Percentiles rank a stretch among this genome's conserved stretches.
These are phyloP conservation scores for Lagopus leucura DNA, from an alignment of 2,113 vertebrate genomes.

Conservation along the genomic window DNA sequence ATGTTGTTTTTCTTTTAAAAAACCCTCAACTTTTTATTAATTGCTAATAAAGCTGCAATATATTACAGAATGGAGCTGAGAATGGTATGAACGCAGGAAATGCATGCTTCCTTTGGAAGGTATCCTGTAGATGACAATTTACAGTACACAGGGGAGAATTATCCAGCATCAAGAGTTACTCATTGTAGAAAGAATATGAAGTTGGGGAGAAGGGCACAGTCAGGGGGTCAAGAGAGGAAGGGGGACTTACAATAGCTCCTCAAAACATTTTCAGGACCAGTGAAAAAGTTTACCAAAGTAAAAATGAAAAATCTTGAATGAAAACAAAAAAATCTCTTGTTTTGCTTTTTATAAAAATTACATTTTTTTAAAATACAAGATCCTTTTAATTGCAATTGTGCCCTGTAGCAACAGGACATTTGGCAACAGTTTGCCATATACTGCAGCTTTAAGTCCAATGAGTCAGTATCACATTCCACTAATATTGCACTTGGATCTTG, in stretches of 20 bases:
- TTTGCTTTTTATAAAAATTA: slow-evolving; percentile 85
- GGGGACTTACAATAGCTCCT: slow-evolving; percentile 81
- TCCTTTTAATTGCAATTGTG: slow-evolving; percentile 81
- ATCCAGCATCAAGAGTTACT: slow-evolving; percentile 77
- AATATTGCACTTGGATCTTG: slow-evolving; percentile 88
- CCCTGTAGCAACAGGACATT: slow-evolving; percentile 81
- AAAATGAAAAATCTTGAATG: slow-evolving; percentile 87
- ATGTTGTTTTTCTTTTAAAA: slow-evolving; percentile 66
- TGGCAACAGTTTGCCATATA: slow-evolving; percentile 80
- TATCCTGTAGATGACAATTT: slow-evolving; percentile 67
- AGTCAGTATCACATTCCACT: slow-evolving; percentile 86
- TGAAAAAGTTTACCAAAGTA: slow-evolving; percentile 86
- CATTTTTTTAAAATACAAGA: slow-evolving; percentile 87
- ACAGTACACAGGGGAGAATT: slow-evolving; percentile 71
- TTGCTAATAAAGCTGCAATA: slow-evolving; percentile 73
- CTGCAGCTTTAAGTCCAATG: slow-evolving; percentile 82
- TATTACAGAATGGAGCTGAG: slow-evolving; percentile 71
- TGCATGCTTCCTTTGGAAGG: slow-evolving; percentile 75
- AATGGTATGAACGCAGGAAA: slow-evolving; percentile 69
- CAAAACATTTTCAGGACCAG: slow-evolving; percentile 82
- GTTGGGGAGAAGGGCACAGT: slow-evolving; percentile 74
- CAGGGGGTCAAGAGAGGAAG: slow-evolving; percentile 67
- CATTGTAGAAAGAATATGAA: slow-evolving; percentile 76
- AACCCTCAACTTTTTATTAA: slow-evolving; percentile 63
- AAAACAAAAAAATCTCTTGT: slow-evolving; percentile 79